Percentiles rank a stretch among this genome's conserved stretches.
These are phyloP conservation scores for Mus spicilegus DNA, from an alignment of 2,113 vertebrate species.

Conservation along the genomic window DNA sequence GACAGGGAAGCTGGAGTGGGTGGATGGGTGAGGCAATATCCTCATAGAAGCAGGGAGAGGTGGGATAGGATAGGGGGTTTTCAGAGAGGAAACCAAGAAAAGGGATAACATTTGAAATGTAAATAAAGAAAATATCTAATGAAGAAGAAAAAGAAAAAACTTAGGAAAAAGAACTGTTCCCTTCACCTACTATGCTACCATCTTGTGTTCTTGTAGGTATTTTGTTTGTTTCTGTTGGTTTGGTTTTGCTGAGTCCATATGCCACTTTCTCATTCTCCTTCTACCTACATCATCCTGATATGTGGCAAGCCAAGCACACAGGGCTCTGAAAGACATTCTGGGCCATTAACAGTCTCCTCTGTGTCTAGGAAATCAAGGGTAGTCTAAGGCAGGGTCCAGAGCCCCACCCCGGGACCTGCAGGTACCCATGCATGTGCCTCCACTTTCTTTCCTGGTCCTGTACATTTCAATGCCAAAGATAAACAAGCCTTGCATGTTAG, in stretches of 20 bases:
- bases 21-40: no score
- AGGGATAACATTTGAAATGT: no score
- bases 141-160: not conserved
- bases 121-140: no score
- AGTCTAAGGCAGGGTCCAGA: not conserved
- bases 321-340: not conserved
- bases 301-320: not conserved
- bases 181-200: not conserved
- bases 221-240: not conserved
- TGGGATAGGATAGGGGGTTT: no score
- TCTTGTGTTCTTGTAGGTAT: not conserved
- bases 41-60: no score
- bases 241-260: not conserved
- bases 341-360: not conserved
- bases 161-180: not conserved
- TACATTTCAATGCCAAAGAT: not conserved
- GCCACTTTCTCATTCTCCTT: not conserved
- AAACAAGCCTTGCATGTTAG: not conserved
- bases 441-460: not conserved
- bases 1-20: no score
- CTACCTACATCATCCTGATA: not conserved
- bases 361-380: not conserved
- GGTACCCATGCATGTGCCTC: not conserved
- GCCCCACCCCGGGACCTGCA: not conserved
- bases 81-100: no score